Percentiles rank a stretch among this genome's conserved stretches.
These are phyloP conservation scores for Neogobius melanostomus DNA, from an alignment of 2,113 vertebrate genomes.

Conservation along the genomic window DNA sequence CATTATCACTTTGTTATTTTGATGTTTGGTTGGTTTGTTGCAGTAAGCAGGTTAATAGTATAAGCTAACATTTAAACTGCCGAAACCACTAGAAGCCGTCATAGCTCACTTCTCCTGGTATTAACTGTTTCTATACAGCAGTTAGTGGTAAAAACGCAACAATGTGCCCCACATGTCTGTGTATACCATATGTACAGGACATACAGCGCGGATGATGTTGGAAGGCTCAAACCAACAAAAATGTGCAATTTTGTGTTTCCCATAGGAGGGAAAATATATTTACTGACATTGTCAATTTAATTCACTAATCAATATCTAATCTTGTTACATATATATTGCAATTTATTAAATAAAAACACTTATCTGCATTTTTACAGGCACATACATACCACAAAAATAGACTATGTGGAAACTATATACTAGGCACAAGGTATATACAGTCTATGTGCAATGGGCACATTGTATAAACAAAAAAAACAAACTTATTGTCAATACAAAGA, in stretches of 20 bases:
- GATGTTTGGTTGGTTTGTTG: slow-evolving; percentile 43
- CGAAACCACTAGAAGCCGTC: slow-evolving; percentile 65
- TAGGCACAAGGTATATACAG: slow-evolving; percentile 82
- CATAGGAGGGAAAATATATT: slow-evolving; percentile 74
- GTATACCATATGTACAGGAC: slow-evolving; percentile 70
- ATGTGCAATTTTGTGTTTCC: slow-evolving; percentile 81
- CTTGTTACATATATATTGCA: slow-evolving; percentile 81
- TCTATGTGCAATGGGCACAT: slow-evolving; percentile 76
- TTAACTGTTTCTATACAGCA: slow-evolving; percentile 65
- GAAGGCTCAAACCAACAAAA: slow-evolving; percentile 78
- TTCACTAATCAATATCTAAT: slow-evolving; percentile 73
- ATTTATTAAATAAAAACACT: slow-evolving; percentile 75
- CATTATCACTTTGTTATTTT: slow-evolving; percentile 23
- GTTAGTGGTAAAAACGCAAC: slow-evolving; percentile 69
- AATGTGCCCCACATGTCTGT: slow-evolving; percentile 66
- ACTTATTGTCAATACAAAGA: slow-evolving; percentile 54
- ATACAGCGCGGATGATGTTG: slow-evolving; percentile 74
- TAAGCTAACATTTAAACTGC: slow-evolving; percentile 72
- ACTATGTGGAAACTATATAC: slow-evolving; percentile 80
- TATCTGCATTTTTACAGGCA: slow-evolving; percentile 80
- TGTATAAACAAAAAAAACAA: slow-evolving; percentile 63
- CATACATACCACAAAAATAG: slow-evolving; percentile 80
- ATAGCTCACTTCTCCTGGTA: slow-evolving; percentile 64
- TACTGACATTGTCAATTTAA: slow-evolving; percentile 77
- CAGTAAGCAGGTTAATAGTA: slow-evolving; percentile 49